These are phyloP conservation scores for Macroglossus sobrinus DNA, from an alignment of 2,113 vertebrate genomes.

Conservation along the genomic window DNA sequence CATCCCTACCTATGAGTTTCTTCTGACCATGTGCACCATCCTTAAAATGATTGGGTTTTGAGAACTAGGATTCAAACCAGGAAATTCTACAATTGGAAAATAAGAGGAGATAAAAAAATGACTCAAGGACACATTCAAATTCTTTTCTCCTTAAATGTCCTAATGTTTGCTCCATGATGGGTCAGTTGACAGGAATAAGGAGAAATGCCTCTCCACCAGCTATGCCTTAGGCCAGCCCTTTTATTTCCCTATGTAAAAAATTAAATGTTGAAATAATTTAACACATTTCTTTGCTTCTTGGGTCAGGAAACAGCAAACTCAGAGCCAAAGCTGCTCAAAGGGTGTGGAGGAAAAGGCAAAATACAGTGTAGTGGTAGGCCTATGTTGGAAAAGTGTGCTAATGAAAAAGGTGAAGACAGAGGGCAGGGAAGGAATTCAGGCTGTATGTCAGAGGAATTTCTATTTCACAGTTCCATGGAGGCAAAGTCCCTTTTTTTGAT, in stretches of 20 bases:
- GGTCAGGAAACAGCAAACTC: not conserved
- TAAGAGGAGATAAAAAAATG: not conserved
- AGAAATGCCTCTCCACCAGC: not conserved
- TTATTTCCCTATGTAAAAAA: not conserved
- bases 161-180: not conserved
- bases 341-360: not conserved
- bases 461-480: not conserved
- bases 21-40: not conserved
- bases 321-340: not conserved
- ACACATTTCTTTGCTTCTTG: not conserved
- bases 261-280: not conserved
- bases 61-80: not conserved
- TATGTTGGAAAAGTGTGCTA: constrained; percentile 20
- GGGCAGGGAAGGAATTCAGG: constrained; percentile 41
- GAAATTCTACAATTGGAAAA: not conserved
- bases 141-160: not conserved
- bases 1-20: not conserved
- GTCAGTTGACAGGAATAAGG: not conserved
- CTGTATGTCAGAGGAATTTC: constrained; percentile 14
- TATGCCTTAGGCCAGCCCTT: not conserved
- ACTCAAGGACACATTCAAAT: not conserved
- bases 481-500: not conserved
- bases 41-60: not conserved
- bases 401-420: constrained; percentile 63
- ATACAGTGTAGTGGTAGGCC: not conserved